These are phyloP conservation scores for Drosophila atripex DNA, from an alignment of 2,888 invertebrate genomes.

Conservation along the genomic window DNA sequence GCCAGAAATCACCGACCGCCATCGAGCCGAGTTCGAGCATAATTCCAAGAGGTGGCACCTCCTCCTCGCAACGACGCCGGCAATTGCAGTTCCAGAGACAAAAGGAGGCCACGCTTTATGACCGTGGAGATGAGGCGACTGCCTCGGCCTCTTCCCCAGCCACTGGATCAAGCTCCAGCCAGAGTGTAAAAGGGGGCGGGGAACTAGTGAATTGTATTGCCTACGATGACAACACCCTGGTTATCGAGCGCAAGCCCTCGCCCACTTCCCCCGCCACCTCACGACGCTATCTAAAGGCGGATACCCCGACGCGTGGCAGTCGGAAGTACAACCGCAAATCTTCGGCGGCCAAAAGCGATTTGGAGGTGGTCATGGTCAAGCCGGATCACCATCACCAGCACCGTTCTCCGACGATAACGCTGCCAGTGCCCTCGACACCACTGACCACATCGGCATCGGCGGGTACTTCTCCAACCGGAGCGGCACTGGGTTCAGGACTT, in stretches of 20 bases:
- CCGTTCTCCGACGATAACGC: conserved; percentile 68
- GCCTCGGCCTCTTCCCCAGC: conserved; percentile 14
- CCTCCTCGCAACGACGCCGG: conserved; percentile 63
- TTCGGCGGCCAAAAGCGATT: conserved; percentile 53
- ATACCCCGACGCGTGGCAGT: conserved; percentile 62
- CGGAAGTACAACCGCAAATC: conserved; percentile 70
- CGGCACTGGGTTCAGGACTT: conserved; percentile 19
- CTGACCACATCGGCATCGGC: conserved; percentile 30
- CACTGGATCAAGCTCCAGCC: conserved; percentile 8
- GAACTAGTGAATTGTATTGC: conserved; percentile 71
- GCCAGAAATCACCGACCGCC: conserved; percentile 19
- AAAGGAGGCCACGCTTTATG: conserved; percentile 67
- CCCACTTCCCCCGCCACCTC: conserved; percentile 66
- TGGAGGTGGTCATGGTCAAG: conserved; percentile 60
- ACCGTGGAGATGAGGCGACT: conserved; percentile 55
- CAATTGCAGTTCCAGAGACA: conserved; percentile 69
- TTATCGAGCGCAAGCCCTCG: conserved; percentile 67
- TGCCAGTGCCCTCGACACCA: conserved; percentile 49
- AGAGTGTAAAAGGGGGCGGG: conserved; percentile 56
- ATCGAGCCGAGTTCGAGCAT: conserved; percentile 37
- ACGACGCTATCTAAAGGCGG: conserved; percentile 65
- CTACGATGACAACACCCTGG: conserved; percentile 69
- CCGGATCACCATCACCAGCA: conserved; percentile 69
- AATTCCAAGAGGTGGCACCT: conserved; percentile 48
- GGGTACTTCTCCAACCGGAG: conserved; percentile 32